phyloP scores from a whole-genome alignment of 2,113 vertebrate species.

The Ameiurus melas region DNA sequence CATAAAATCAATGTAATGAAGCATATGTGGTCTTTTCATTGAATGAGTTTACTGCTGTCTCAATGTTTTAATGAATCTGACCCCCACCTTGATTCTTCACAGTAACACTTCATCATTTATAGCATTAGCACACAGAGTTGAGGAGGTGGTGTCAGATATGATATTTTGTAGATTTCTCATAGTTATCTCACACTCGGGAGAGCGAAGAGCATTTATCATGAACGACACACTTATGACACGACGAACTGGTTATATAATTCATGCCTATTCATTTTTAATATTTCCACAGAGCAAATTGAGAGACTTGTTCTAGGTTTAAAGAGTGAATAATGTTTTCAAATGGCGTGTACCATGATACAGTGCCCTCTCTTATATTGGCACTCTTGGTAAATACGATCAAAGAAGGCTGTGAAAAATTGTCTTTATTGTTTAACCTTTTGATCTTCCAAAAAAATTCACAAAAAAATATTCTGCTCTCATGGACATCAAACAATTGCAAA shows the following conservation, averaged over 20 bases:
- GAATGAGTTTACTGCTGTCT: slow-evolving; percentile 15
- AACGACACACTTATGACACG: slow-evolving; percentile 37
- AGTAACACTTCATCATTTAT: slow-evolving; percentile 35
- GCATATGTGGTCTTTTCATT: not conserved
- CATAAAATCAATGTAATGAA: slow-evolving; percentile 44
- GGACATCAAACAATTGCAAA: too few species aligned
- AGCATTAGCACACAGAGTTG: slow-evolving; percentile 13
- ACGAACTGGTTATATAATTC: slow-evolving; percentile 46
- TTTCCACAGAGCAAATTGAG: slow-evolving; percentile 41
- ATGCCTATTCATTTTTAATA: slow-evolving; percentile 47
- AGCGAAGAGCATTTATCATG: slow-evolving; percentile 42
- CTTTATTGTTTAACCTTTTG: too few species aligned
- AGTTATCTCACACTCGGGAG: slow-evolving; percentile 35
- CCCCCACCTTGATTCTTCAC: slow-evolving; percentile 34
- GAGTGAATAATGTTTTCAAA: slow-evolving; percentile 27
- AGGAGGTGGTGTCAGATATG: slow-evolving; percentile 40
- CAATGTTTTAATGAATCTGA: slow-evolving; percentile 32
- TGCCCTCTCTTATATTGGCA: too few species aligned
- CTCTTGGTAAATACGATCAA: too few species aligned
- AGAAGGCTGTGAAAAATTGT: too few species aligned
- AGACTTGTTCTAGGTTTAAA: slow-evolving; percentile 40
- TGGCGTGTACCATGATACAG: slow-evolving; percentile 17
- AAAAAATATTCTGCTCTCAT: too few species aligned
- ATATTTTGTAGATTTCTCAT: slow-evolving; percentile 46
- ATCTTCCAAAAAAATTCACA: too few species aligned